Evolutionary conservation across 2,113 vertebrate genomes (phyloP), one percentile per base, ranked within the genome.

Genomic region (Pyrgilauda ruficollis): DNA sequence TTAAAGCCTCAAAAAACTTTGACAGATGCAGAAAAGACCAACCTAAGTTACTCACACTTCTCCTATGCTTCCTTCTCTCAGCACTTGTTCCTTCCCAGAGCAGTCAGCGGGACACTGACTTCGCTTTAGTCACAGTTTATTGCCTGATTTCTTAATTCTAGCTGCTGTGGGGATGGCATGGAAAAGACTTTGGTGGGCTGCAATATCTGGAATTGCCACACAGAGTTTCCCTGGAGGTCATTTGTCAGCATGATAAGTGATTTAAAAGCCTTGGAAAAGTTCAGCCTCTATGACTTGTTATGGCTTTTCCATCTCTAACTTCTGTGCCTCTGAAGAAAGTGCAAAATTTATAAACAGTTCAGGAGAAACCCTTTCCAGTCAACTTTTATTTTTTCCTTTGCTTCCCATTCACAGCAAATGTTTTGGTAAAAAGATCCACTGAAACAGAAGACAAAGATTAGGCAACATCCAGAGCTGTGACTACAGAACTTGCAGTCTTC

Each of bases 181-280:
- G 89, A 90, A 93, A 96, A 95, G 47, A 92, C 52, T 87, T 72
- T 84, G 73, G 44, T 95, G 86, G 80, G 37, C 64, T 89, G 39
- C 52, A 89, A 26, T 52, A 81, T 44, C 76, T 84, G 50, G 52
- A 80, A 74, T 50, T 66, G 63, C 69, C 89, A 90, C 82, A 85
- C 27, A 74, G 79, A 63, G 13, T 92, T 93, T 93, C 46, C 50
- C 66, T 89, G 77, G 44, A 93, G 58, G 74, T 61, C 28, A 69
- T 87, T 89, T 84, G 30, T 94, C 69, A 82, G 50, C 21, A 6
- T 37, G 49, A 64, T 67, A 92, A 92, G 61, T 89, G 66, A 91
- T 85, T 94, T 82, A 62, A 93, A 95, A 87, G 41, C 49, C 56
- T 91, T 15, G 2, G 68, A 87, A 93, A 94, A 78, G 39, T 68